Conservation (phyloP, 2,888 invertebrate genomes). For the Pristionchus maxplancki region DNA sequence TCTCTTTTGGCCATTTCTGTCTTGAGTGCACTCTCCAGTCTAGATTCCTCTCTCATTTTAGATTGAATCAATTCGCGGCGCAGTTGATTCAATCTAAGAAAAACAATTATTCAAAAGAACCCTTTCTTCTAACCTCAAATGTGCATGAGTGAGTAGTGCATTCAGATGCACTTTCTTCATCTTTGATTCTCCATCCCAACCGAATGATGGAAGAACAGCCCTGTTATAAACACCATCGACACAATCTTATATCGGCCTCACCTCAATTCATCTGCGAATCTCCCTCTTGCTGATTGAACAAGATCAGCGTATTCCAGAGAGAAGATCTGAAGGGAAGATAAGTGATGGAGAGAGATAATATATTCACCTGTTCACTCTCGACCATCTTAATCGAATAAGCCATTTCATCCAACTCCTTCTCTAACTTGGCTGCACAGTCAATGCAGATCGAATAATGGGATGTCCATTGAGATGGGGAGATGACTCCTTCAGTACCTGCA, state of each 20-base stretch:
- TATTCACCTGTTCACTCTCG: slow-evolving; percentile 83
- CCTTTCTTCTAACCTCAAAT: slow-evolving; percentile 82
- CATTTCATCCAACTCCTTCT: slow-evolving; percentile 51
- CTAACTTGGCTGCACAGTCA: slow-evolving; percentile 22
- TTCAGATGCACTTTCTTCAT: slow-evolving; percentile 83
- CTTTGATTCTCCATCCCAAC: slow-evolving; percentile 55
- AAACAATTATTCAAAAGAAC: neutral
- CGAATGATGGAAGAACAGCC: slow-evolving; percentile 57
- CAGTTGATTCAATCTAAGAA: slow-evolving; percentile 78
- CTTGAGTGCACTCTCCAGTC: slow-evolving; percentile 26
- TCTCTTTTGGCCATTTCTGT: slow-evolving; percentile 36
- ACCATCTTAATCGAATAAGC: slow-evolving; percentile 54
- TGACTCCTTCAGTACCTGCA: slow-evolving; percentile 13
- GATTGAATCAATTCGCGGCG: slow-evolving; percentile 57
- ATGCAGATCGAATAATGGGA: slow-evolving; percentile 47
- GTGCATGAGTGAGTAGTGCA: slow-evolving; percentile 87
- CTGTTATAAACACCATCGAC: slow-evolving; percentile 13
- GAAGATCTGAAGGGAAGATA: slow-evolving; percentile 83
- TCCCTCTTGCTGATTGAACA: slow-evolving; percentile 77
- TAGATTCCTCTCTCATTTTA: slow-evolving; percentile 53
- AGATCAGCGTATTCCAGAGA: slow-evolving; percentile 51
- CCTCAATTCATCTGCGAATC: slow-evolving; percentile 79
- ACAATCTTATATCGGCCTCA: slow-evolving; percentile 76
- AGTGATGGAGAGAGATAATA: slow-evolving; percentile 74
- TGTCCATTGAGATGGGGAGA: slow-evolving; percentile 44